phyloP scores from a whole-genome alignment of 2,888 invertebrate species.

The Andrena hattorfiana region DNA sequence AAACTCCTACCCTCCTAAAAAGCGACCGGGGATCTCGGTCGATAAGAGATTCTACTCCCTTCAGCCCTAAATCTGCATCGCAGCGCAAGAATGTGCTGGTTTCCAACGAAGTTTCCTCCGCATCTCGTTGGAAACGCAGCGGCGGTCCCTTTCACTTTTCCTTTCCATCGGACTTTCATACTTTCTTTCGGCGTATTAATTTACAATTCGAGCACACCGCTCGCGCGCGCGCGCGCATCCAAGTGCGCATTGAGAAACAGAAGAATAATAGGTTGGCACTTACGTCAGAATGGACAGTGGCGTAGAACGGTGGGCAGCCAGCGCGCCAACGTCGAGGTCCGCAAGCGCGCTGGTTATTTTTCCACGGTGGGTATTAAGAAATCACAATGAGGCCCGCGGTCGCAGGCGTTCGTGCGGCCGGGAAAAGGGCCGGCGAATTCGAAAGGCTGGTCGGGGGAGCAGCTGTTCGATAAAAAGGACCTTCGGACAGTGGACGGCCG shows the following conservation, averaged over 20 bases:
- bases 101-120: constrained; percentile 1
- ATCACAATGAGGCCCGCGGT: constrained; percentile 39
- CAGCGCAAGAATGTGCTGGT: neutral
- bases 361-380: constrained; percentile 19
- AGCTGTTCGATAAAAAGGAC: constrained; percentile 51
- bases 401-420: constrained; percentile 34
- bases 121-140: neutral
- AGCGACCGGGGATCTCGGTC: no score
- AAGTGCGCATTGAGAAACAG: neutral
- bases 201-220: neutral
- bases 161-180: constrained; percentile 34
- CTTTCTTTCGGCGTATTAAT: constrained; percentile 35
- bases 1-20: no score
- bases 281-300: constrained; percentile 1
- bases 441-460: constrained; percentile 40
- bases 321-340: constrained; percentile 5
- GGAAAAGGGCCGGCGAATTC: constrained; percentile 31
- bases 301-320: neutral
- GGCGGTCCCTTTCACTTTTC: constrained; percentile 43
- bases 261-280: neutral
- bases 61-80: neutral
- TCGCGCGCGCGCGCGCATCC: neutral
- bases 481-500: constrained; percentile 14
- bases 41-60: neutral
- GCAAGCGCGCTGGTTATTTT: constrained; percentile 4